phyloP scores from a whole-genome alignment of 2,113 vertebrate genomes.

The Notothenia coriiceps region DNA sequence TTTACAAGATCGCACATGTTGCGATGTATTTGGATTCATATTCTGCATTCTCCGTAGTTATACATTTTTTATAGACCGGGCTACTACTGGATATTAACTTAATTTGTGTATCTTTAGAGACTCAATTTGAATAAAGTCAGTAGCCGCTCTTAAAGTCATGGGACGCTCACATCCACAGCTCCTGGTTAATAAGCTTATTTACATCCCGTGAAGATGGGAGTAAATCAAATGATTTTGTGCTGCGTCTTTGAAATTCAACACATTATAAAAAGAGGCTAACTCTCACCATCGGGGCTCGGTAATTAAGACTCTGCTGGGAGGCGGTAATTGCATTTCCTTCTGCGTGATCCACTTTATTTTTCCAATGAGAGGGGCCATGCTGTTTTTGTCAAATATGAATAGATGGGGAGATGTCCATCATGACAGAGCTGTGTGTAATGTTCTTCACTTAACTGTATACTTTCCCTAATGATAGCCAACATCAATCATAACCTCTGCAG shows the following conservation, averaged over 20 bases:
- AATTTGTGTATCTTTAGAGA: slow-evolving; percentile 19
- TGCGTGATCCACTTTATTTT: slow-evolving; percentile 60
- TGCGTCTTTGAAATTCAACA: slow-evolving; percentile 80
- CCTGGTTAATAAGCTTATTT: slow-evolving; percentile 81
- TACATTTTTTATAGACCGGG: no score
- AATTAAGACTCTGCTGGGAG: slow-evolving; percentile 78
- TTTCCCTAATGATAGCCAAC: not conserved
- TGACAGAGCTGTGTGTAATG: not conserved
- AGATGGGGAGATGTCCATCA: slow-evolving; percentile 21
- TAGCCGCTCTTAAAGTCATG: slow-evolving; percentile 51
- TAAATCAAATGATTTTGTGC: slow-evolving; percentile 72
- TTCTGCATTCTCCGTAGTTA: no score
- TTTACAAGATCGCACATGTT: no score
- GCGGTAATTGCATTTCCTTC: slow-evolving; percentile 75
- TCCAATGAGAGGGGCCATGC: slow-evolving; percentile 47
- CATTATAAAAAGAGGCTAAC: slow-evolving; percentile 69
- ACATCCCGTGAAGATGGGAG: slow-evolving; percentile 63
- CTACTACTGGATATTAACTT: no score
- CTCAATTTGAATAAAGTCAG: slow-evolving; percentile 37
- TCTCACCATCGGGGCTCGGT: slow-evolving; percentile 71
- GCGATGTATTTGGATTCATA: no score
- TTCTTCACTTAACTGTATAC: not conserved
- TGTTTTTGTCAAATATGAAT: slow-evolving; percentile 54
- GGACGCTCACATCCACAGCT: slow-evolving; percentile 61
- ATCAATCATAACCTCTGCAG: slow-evolving; percentile 4